Evolutionary conservation across 1,140 invertebrate genomes (phyloP).

Genomic region (Heterodera schachtii): DNA sequence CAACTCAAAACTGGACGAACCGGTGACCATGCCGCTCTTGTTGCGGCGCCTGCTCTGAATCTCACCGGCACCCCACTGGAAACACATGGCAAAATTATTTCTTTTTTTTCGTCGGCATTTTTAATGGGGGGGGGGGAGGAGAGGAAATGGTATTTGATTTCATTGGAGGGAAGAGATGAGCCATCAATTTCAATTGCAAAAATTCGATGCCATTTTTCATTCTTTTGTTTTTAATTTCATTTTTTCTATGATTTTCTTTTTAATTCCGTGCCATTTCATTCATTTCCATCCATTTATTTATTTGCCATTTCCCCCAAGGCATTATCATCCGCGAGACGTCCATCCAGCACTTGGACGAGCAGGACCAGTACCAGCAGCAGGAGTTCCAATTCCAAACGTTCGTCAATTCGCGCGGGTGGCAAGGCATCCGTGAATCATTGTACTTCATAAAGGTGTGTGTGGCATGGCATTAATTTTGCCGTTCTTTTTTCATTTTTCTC

Average conservation of each 20-base stretch:
- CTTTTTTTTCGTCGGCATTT: too few species aligned
- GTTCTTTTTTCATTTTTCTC: background rate
- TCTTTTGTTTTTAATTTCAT: too few species aligned
- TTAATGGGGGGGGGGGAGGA: too few species aligned
- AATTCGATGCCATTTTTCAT: too few species aligned
- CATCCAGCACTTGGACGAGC: too few species aligned
- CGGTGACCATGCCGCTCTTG: conserved; percentile 23
- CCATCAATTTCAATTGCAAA: too few species aligned
- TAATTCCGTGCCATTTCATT: background rate
- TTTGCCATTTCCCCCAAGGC: too few species aligned
- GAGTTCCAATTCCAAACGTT: conserved; percentile 21
- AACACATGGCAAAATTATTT: conserved; percentile 4
- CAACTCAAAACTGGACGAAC: conserved; percentile 15
- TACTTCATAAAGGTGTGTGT: conserved; percentile 44
- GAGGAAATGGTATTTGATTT: too few species aligned
- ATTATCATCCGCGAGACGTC: too few species aligned
- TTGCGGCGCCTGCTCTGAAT: conserved; percentile 40
- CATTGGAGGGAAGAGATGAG: too few species aligned
- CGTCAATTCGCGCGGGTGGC: conserved; percentile 40
- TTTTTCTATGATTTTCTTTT: too few species aligned
- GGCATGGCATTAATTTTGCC: background rate
- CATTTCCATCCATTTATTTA: background rate
- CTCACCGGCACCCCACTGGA: conserved; percentile 44
- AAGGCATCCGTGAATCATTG: conserved; percentile 40
- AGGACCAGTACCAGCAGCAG: too few species aligned